Evolutionary conservation across 2,888 invertebrate genomes (phyloP).

Genomic region (Morpho deidamia): DNA sequence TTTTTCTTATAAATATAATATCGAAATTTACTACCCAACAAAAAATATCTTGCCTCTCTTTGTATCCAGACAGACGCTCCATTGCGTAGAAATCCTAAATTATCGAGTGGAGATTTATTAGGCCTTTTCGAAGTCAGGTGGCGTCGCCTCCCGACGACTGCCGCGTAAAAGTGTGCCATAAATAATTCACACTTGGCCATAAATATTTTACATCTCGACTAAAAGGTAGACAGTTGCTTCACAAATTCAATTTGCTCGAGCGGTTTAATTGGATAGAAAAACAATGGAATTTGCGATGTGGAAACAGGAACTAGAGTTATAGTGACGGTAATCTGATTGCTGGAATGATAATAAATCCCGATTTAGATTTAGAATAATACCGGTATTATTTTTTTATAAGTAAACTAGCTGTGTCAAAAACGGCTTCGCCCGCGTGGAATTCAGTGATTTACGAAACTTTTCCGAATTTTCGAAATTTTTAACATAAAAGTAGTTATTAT

Average conservation of each 20-base stretch:
- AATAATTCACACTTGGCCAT: constrained; percentile 25
- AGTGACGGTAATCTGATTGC: not conserved
- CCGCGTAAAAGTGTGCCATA: constrained; percentile 24
- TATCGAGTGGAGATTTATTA: constrained; percentile 53
- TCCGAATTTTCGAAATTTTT: too few relatives aligned
- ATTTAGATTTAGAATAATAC: too few relatives aligned
- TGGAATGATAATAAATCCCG: too few relatives aligned
- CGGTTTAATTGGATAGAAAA: constrained; percentile 8
- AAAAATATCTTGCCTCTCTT: not conserved
- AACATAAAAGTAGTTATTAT: too few relatives aligned
- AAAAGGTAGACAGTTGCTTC: constrained; percentile 4
- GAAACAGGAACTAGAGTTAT: not conserved
- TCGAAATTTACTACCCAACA: too few relatives aligned
- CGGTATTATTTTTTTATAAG: too few relatives aligned
- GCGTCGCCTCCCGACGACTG: constrained; percentile 22
- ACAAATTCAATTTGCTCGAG: constrained; percentile 4
- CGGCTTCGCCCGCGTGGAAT: too few relatives aligned
- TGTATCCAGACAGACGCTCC: constrained; percentile 8
- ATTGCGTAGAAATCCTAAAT: constrained; percentile 58
- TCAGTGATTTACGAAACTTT: too few relatives aligned
- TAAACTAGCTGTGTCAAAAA: too few relatives aligned
- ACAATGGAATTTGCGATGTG: constrained; percentile 6
- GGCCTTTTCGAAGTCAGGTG: constrained; percentile 39
- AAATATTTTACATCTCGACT: constrained; percentile 26
- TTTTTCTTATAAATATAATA: too few relatives aligned